Conservation (phyloP, 2,888 invertebrate species). For the Cephus pulcher region DNA sequence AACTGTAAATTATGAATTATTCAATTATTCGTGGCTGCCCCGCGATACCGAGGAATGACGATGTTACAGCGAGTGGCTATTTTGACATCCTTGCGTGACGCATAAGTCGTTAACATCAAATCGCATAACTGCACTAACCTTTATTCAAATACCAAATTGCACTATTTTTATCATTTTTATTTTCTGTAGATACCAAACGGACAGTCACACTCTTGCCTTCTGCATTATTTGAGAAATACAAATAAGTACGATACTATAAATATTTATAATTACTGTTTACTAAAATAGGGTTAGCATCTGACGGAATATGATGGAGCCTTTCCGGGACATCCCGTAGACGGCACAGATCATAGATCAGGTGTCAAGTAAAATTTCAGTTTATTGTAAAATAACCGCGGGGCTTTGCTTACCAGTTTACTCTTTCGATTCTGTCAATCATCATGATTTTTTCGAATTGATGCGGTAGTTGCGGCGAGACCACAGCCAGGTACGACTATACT, state of each 20-base stretch:
- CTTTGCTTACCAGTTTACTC: slow-evolving; percentile 23
- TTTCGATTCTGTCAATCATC: slow-evolving; percentile 47
- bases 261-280: too few species aligned
- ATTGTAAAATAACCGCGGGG: not conserved
- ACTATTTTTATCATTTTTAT: too few species aligned
- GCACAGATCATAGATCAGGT: not conserved
- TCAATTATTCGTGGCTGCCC: not conserved
- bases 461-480: slow-evolving; percentile 34
- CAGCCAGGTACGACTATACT: slow-evolving; percentile 12
- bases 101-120: not conserved
- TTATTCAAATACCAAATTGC: too few species aligned
- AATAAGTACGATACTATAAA: too few species aligned
- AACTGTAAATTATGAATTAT: slow-evolving; percentile 11
- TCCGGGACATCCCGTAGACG: not conserved
- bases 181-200: too few species aligned
- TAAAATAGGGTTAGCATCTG: too few species aligned
- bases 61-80: too few species aligned
- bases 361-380: not conserved
- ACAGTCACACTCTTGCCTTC: too few species aligned
- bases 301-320: not conserved
- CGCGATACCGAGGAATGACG: not conserved
- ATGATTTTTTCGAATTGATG: slow-evolving; percentile 30
- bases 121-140: too few species aligned
- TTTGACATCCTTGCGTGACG: not conserved
- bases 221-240: too few species aligned